These are phyloP conservation scores for Hypotaenidia okinawae DNA, from an alignment of 2,797 vertebrate genomes.

Conservation along the genomic window DNA sequence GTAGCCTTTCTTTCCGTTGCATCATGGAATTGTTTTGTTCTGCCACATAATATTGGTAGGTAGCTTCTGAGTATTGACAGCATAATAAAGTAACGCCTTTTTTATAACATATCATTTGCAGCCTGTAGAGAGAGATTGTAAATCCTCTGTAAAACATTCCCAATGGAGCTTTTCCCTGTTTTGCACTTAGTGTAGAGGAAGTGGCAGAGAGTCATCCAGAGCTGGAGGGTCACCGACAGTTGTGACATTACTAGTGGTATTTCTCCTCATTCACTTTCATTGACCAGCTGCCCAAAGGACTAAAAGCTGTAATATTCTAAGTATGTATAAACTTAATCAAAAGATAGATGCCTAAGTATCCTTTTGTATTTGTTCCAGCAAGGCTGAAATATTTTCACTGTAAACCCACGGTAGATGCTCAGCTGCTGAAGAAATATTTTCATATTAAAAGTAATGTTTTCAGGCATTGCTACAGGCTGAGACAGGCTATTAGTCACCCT, in stretches of 20 bases:
- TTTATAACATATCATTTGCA: not conserved
- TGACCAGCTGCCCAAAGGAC: not conserved
- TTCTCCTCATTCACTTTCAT: not conserved
- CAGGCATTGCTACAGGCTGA: not conserved
- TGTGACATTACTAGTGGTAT: not conserved
- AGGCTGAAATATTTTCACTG: not conserved
- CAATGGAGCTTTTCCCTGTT: not conserved
- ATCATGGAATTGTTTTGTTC: constrained; percentile 23
- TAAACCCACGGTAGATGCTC: not conserved
- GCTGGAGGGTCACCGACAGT: not conserved
- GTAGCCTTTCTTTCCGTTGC: constrained; percentile 13
- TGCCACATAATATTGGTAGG: not conserved
- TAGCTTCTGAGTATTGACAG: not conserved
- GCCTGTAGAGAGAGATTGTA: not conserved
- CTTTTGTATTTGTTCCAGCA: not conserved
- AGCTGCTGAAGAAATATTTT: not conserved
- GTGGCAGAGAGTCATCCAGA: not conserved
- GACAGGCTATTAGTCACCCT: not conserved
- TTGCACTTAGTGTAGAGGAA: not conserved
- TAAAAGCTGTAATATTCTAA: not conserved
- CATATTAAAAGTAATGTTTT: not conserved
- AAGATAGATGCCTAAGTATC: not conserved
- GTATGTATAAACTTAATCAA: not conserved
- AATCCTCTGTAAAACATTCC: not conserved
- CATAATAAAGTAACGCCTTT: not conserved